Base-by-base conservation (phyloP, 2,797 vertebrate species). In the Acomys russatus region DNA sequence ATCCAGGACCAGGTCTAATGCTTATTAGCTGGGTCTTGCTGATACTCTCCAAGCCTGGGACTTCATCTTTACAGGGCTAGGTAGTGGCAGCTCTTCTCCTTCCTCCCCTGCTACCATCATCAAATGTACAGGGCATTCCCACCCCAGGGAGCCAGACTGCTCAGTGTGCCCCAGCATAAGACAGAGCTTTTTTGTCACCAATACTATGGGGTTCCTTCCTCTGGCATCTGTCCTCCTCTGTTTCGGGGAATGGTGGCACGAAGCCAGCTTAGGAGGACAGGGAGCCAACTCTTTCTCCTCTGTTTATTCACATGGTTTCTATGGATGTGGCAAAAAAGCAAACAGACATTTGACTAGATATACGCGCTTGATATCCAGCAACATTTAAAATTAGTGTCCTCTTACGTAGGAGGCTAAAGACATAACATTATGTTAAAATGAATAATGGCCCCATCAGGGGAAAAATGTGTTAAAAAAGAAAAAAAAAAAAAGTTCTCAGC, bases 221-320 rank as follows among this genome's bases (percentile, higher is more conserved):
- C 80, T 92, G 93, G 92, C 88, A 33, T 88, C 63, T 56, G 23
- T 64, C 14, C 90, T 70, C 93, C 71, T 91, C 93, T 88, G 90
- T 97, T 95, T 92, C 68, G 85, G 80, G 89, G 71, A 66, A 63
- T 15, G 80, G 66, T 94, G 94, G 97, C 89, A 0, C 3, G 3
- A 44, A 56, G 85, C 95, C 95, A 90, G 93, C 82, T 44, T 28
- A 3, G 73, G 54, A 90, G 61, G 49, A 23, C 18, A 4, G 38
- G 63, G 63, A 94, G 96, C 95, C 97, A 95, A 92, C 54, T 23
- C 28, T 76, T 82, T 79, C 93, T 94, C 68, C 68, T 95, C 79
- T 96, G 1, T 97, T 97, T 97, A 88, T 93, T 80, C 96, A 51
- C n/a, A 95, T 90, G 56, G 97, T 96, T 95, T 95, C 95, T 95